Conservation (phyloP, 1,140 invertebrate genomes). For the Drosophila persimilis region DNA sequence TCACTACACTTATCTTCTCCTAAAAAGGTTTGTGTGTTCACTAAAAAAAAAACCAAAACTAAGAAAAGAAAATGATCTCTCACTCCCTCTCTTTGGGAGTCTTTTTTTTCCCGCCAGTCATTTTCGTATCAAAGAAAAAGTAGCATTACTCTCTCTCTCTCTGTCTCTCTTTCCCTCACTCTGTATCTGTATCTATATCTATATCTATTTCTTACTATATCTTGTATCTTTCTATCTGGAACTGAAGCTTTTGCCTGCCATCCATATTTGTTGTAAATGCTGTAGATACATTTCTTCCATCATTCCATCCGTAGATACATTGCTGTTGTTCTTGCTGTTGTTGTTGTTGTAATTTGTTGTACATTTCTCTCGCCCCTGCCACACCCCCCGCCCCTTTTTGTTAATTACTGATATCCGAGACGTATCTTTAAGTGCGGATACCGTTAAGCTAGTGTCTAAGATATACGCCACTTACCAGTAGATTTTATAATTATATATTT, state of each 20-base stretch:
- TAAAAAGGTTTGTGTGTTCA: slow-evolving; percentile 83
- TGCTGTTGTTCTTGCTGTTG: no score
- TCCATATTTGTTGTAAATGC: no score
- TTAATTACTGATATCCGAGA: no score
- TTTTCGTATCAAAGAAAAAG: slow-evolving; percentile 36
- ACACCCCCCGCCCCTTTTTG: no score
- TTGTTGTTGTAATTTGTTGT: slow-evolving; percentile 16
- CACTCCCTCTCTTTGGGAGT: slow-evolving; percentile 32
- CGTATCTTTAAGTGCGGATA: no score
- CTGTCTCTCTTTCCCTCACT: slow-evolving; percentile 3
- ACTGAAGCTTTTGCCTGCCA: slow-evolving; percentile 2
- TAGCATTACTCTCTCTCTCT: slow-evolving; percentile 26
- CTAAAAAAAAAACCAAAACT: slow-evolving; percentile 58
- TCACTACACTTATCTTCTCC: slow-evolving; percentile 83
- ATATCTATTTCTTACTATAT: slow-evolving; percentile 7
- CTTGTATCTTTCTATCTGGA: slow-evolving; percentile 13
- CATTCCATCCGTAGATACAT: background rate
- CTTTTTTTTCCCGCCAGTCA: slow-evolving; percentile 38
- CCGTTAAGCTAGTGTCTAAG: no score
- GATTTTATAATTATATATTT: no score
- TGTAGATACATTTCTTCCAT: background rate
- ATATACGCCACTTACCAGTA: no score
- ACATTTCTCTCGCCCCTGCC: background rate
- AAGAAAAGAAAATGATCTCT: slow-evolving; percentile 45
- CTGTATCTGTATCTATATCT: slow-evolving; percentile 37